A percentile compares a stretch with the other conserved stretches of the same genome.
phyloP scores from a whole-genome alignment of 2,888 invertebrate genomes.

The Zaprionus obscuricornis region DNA sequence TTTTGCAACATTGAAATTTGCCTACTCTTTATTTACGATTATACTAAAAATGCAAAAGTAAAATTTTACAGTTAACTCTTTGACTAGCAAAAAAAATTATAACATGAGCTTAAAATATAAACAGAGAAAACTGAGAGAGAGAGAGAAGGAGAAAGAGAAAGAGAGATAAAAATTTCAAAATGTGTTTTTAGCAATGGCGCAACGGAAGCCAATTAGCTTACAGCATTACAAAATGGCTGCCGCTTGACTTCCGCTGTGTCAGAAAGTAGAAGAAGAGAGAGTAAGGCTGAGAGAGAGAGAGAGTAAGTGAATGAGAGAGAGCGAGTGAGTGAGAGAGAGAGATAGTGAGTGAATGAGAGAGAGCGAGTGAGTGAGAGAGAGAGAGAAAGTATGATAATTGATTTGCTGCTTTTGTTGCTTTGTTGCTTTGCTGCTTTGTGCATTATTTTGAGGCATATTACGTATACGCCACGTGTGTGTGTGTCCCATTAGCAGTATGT shows the following conservation, averaged over 20 bases:
- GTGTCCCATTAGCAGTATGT: too few species aligned
- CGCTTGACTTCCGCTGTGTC: conserved; percentile 17
- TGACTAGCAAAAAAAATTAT: too few species aligned
- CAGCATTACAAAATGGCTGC: conserved; percentile 13
- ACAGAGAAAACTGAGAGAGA: too few species aligned
- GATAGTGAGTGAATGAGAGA: too few species aligned
- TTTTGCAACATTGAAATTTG: conserved; percentile 20
- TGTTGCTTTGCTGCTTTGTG: neutral
- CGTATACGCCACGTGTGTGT: conserved; percentile 4
- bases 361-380: neutral
- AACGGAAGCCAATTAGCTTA: conserved; percentile 30
- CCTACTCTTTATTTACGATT: conserved; percentile 42
- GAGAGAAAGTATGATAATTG: conserved; percentile 10
- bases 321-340: neutral
- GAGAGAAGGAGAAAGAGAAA: too few species aligned
- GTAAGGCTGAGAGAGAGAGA: too few species aligned
- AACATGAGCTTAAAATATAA: too few species aligned
- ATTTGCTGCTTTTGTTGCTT: conserved; percentile 18
- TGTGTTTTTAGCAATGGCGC: conserved; percentile 22
- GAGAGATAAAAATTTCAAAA: too few species aligned
- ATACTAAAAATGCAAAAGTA: conserved; percentile 26
- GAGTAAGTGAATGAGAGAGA: neutral
- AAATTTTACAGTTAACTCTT: too few species aligned
- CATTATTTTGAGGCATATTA: conserved; percentile 2
- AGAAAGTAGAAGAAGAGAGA: neutral